Conservation (phyloP, 2,113 vertebrate species). For the Megatriorchis doriae region DNA sequence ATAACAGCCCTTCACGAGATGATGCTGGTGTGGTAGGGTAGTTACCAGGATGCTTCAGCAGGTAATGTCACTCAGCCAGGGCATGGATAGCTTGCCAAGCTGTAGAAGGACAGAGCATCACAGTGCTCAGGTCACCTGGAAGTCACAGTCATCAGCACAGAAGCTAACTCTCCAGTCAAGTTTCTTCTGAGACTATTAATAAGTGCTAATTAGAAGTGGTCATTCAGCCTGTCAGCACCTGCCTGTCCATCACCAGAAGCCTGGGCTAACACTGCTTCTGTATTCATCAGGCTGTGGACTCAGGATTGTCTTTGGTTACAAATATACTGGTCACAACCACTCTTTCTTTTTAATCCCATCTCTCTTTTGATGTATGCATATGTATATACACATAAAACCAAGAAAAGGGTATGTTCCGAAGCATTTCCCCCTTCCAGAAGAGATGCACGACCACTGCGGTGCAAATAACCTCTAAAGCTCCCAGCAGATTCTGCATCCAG, state of each 20-base stretch:
- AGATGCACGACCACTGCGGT: neutral
- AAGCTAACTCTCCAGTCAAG: neutral
- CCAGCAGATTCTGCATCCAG: neutral
- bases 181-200: neutral
- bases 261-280: neutral
- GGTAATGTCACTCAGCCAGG: neutral
- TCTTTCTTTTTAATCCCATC: neutral
- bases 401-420: neutral
- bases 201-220: neutral
- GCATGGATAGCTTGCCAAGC: accelerated
- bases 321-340: neutral
- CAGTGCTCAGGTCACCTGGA: neutral
- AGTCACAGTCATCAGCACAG: neutral
- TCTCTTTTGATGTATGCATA: neutral
- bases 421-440: neutral
- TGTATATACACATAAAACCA: accelerated
- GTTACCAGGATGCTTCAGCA: neutral
- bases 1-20: neutral
- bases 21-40: neutral
- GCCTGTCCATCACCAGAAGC: neutral
- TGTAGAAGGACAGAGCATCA: neutral
- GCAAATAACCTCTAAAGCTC: neutral
- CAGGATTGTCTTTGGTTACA: neutral
- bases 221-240: neutral
- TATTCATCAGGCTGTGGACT: neutral